Evolutionary conservation across 2,888 invertebrate genomes (phyloP), one percentile per base, ranked within the genome.

Genomic region (Kryphioiulus occultus): DNA sequence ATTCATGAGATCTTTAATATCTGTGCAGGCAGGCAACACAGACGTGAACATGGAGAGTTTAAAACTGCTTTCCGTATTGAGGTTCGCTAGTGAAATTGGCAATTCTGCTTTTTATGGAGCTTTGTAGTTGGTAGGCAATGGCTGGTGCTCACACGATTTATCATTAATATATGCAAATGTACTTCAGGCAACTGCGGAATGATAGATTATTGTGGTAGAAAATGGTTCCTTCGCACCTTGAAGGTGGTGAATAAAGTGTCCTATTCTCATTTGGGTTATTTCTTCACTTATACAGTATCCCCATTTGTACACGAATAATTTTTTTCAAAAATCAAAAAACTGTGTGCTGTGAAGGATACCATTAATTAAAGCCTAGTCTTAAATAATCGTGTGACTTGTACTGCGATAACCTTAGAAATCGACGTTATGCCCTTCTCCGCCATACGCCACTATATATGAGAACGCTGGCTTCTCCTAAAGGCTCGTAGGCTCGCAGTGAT

Each of bases 1-100:
- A 78, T 78, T 78, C 78, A 78, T 78, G 17, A 32, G 30, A 32
- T 78, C 78, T 78, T 78, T 78, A 78, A 78, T 78, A 78, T 32
- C 30, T 17, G 30, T 17, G 78, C 30, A 30, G 78, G 78, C 78
- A 3, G 15, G 30, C 78, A 26, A 30, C 26, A 17, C 44, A 39
- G 39, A 15, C 26, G 30, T 30, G 15, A 15, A 30, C 30, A 30
- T 78, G 30, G 78, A 26, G 30, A 32, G 30, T 78, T 78, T 30
- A 32, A 78, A 30, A 78, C 78, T 30, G 30, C 78, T 78, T 0
- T 78, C 17, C 26, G 78, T 78, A 26, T 26, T 32, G 78, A 22
- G 30, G 17, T 4, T 30, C 10, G 78, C 30, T 26, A 78, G 30
- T 30, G 30, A 78, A 78, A 78, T 78, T 78, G 78, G 15, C 78